A percentile compares a stretch with the other conserved stretches of the same genome.
Evolutionary conservation across 1,140 invertebrate genomes (phyloP).

Genomic region (Drosophila mayri): DNA sequence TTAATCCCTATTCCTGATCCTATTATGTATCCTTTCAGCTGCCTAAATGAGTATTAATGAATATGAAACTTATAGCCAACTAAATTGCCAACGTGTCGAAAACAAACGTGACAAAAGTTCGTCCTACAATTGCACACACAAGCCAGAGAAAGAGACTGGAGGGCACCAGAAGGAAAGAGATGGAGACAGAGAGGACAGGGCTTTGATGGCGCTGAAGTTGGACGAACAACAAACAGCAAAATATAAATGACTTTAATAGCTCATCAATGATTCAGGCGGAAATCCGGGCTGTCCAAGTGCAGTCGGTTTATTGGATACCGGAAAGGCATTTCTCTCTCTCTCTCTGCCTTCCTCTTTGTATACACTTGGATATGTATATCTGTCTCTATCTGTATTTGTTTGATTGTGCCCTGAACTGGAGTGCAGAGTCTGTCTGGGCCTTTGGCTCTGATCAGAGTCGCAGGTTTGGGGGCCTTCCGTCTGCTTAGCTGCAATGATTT

Average conservation of each 20-base stretch:
- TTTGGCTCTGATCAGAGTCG: slow-evolving; percentile 7
- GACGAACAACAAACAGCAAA: slow-evolving; percentile 75
- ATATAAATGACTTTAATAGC: slow-evolving; percentile 85
- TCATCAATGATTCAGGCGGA: slow-evolving; percentile 85
- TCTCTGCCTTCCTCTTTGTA: slow-evolving; percentile 16
- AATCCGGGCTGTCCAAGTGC: slow-evolving; percentile 84
- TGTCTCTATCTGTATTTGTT: slow-evolving; percentile 21
- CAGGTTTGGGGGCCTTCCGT: slow-evolving; percentile 16
- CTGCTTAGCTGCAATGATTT: slow-evolving; percentile 79
- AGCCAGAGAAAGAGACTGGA: slow-evolving; percentile 1
- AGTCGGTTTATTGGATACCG: slow-evolving; percentile 83
- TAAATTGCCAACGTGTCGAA: slow-evolving; percentile 60
- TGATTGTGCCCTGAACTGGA: slow-evolving; percentile 32
- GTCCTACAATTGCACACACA: slow-evolving; percentile 40
- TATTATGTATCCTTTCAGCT: background rate
- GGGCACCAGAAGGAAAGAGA: background rate
- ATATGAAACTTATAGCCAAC: slow-evolving; percentile 37
- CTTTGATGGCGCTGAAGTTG: slow-evolving; percentile 22
- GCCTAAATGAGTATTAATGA: slow-evolving; percentile 44
- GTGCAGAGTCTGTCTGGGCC: slow-evolving; percentile 9
- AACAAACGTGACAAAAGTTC: slow-evolving; percentile 71
- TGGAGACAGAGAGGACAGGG: background rate
- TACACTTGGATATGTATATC: background rate
- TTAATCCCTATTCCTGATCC: background rate
- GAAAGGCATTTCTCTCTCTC: slow-evolving; percentile 58